Evolutionary conservation across 2,113 vertebrate species (phyloP), one percentile per base, ranked within the genome.

Genomic region (Oenanthe oenanthe): DNA sequence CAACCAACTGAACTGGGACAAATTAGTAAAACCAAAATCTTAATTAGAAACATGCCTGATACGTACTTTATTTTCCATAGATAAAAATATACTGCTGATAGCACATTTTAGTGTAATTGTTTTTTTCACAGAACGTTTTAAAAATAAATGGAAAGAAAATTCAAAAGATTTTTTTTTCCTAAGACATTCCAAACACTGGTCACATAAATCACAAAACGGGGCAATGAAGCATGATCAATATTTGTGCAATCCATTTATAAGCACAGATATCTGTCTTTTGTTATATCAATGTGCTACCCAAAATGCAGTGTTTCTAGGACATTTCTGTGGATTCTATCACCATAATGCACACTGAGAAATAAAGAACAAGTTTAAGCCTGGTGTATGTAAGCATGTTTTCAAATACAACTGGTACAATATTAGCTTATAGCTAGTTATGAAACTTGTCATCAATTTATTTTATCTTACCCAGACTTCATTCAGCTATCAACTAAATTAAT

Each of bases 311-410:
- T 56, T 91, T 58, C 47, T 51, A 50, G 53, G 45, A 68, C 14
- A 68, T 75, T 85, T 91, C 36, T 66, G 25, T 66, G 48, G 17
- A 38, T 74, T 62, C 31, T 70, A 36, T 48, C 34, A 50, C 51
- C 76, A 3, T 42, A 25, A 10, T 42, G 20, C 34, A 66, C 19
- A 47, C 48, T 89, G 34, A 93, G 40, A 83, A 70, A 91, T 66
- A 92, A 92, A 74, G 51, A 88, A 66, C 31, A 94, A 94, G 72
- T 96, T 94, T 57, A 74, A 93, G 9, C 16, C 48, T 36, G 24
- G 34, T 50, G 8, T 36, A 83, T 74, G 47, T 53, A 71, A 89
- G 47, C 10, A 51, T 43, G 36, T 45, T 91, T 92, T 91, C 71
- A 92, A 77, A 93, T 58, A 57, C 9, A 66, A 74, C 81, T 89